Base-by-base conservation (phyloP, 1,140 invertebrate genomes). In the Zaprionus lachaisei region DNA sequence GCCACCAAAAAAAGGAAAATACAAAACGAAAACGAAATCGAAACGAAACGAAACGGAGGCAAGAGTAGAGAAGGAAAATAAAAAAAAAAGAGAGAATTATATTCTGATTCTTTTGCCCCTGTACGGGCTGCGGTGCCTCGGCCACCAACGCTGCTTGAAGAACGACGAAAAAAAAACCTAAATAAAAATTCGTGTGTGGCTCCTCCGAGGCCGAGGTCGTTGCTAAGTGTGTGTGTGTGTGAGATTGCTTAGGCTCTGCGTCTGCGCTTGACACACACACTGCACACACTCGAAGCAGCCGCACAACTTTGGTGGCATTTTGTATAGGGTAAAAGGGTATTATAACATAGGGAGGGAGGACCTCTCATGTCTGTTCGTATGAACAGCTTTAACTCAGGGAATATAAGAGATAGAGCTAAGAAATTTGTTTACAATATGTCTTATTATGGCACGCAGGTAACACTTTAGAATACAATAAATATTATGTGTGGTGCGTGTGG, bases 251-350 rank as follows among this genome's bases (percentile, higher is more conserved):
- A 87, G 81, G 84, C 74, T 75, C 84, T 83, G 83, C 77, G 80
- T 82, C 80, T 83, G 80, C 77, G 80, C 80, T 79, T 83, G 67
- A 68, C 71, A 78, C 78, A 79, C 78, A 64, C 75, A 64, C 61
- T 20, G 61, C 66, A 75, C 61, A 22, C 28, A 24, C 31, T n/a
- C 22, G 11, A 62, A 57, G 66, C 81, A 81, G 82, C 58, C 74
- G 61, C 80, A 90, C 84, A 73, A 90, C 81, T 87, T 80, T 84
- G 84, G 84, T 87, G 84, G 84, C 75, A 89, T 89, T 80, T 80
- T 63, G 72, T 20, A 38, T 38, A 14, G 37, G 37, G 4, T 15
- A 15, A 7, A 38, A 38, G 37, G 37, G 37, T 38, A 38, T 38
- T 38, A 38, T 38, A 15, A 15, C 37, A 34, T 2, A 34, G 2